phyloP scores from a whole-genome alignment of 2,797 vertebrate species.

The Lacerta agilis region DNA sequence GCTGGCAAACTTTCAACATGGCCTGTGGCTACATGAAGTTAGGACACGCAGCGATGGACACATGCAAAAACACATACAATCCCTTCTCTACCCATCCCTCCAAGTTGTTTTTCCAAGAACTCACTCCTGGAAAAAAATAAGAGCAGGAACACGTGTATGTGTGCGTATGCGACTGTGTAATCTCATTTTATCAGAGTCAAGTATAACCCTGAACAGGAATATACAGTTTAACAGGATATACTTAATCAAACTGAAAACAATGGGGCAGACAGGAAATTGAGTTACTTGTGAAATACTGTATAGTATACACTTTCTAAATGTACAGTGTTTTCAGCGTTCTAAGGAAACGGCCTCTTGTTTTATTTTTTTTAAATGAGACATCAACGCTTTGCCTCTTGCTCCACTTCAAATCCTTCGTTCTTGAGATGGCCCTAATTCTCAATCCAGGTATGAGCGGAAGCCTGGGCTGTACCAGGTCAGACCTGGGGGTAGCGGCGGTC shows the following conservation, averaged over 20 bases:
- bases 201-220: conserved; percentile 80
- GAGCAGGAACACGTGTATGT: conserved; percentile 32
- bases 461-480: background rate
- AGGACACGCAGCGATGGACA: background rate
- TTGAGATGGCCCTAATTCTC: background rate
- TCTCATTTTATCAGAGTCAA: conserved; percentile 73
- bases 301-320: conserved; percentile 78
- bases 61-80: background rate
- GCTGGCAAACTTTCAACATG: background rate
- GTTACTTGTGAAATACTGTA: conserved; percentile 79
- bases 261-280: conserved; percentile 80
- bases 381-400: rapidly evolving
- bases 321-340: conserved; percentile 62
- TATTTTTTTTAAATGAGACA: background rate
- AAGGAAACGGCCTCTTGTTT: conserved; percentile 57
- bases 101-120: conserved; percentile 23
- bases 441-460: background rate
- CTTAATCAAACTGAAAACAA: conserved; percentile 86
- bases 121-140: conserved; percentile 23
- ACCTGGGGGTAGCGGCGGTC: too few relatives aligned
- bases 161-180: conserved; percentile 32
- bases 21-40: background rate
- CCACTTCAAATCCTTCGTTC: background rate
- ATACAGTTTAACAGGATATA: conserved; percentile 84
- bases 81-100: background rate